Base-by-base conservation (phyloP, 2,113 vertebrate genomes). In the Capreolus pygargus region DNA sequence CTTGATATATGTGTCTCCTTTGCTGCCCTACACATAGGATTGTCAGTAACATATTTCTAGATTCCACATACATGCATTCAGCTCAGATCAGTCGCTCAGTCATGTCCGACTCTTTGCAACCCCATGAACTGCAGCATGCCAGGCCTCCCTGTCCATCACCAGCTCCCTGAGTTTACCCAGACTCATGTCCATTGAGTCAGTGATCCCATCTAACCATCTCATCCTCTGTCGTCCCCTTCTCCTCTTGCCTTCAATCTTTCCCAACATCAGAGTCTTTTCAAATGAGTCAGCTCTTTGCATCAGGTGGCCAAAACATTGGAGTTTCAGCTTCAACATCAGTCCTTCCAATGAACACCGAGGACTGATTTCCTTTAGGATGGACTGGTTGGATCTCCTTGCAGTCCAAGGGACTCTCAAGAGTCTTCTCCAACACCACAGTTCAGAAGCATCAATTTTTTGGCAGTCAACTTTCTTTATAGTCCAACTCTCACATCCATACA, bases 51-150 rank as follows among this genome's bases (percentile, higher is more conserved):
- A 74, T 25, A 39, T 74, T 74, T 43, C 70, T 74, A 74, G 70
- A 74, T 74, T 74, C 36, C 36, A 43, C 13, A 74, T 43, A 74
- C 25, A 74, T 43, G 70, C 6, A 13, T 74, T 39, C 33, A 67
- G 61, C n/a, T 67, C 61, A 64, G 61, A n/a, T 64, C 60, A 33
- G 3, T 33, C 30, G 16, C 61, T 67, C 16, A 67, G 33, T 10
- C 0, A 0, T 19, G 61, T 67, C 16, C 16, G 9, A 67, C 61
- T 67, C 16, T n/a, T 64, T n/a, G 4, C 0, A 0, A 67, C 1
- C 33, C 61, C 2, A 0, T 5, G 15, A 19, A 67, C 16, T 3
- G 0, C 61, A 67, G 16, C 61, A 67, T 0, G 1, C 30, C 33
- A n/a, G 33, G 61, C 61, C 16, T 67, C 61, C 33, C 33, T 67